Conservation (phyloP, 2,797 vertebrate species). For the Euthynnus affinis region DNA sequence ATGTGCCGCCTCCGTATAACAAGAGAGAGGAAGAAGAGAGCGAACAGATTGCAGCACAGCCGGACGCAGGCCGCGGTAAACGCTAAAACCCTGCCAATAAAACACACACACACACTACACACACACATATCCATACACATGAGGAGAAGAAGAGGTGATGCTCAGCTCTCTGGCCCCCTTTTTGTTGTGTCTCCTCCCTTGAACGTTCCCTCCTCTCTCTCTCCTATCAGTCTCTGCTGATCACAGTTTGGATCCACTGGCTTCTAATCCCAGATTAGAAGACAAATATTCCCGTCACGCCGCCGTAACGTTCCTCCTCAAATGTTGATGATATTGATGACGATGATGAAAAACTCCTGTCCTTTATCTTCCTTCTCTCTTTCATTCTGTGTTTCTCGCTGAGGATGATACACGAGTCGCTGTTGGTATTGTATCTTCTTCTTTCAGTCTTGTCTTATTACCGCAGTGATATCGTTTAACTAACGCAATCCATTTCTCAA, state of each 20-base stretch:
- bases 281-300: slow-evolving; percentile 47
- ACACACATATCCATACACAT: slow-evolving; percentile 3
- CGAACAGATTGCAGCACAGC: slow-evolving; percentile 70
- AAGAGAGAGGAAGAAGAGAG: slow-evolving; percentile 29
- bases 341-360: background rate
- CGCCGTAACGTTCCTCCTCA: slow-evolving; percentile 22
- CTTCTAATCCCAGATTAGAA: slow-evolving; percentile 71
- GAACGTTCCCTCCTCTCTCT: background rate
- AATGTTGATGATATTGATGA: slow-evolving; percentile 27
- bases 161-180: background rate
- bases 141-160: background rate
- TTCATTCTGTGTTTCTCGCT: background rate
- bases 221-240: slow-evolving; percentile 33
- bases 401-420: background rate
- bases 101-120: slow-evolving; percentile 19
- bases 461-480: background rate
- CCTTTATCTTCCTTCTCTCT: background rate
- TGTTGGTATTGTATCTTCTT: background rate
- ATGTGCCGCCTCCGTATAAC: slow-evolving; percentile 20
- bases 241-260: slow-evolving; percentile 52
- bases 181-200: slow-evolving; percentile 1
- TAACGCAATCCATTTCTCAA: background rate
- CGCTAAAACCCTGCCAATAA: slow-evolving; percentile 43
- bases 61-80: slow-evolving; percentile 38
- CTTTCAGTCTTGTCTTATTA: background rate